phyloP scores from a whole-genome alignment of 2,797 vertebrate species.

The Pangasius djambal region DNA sequence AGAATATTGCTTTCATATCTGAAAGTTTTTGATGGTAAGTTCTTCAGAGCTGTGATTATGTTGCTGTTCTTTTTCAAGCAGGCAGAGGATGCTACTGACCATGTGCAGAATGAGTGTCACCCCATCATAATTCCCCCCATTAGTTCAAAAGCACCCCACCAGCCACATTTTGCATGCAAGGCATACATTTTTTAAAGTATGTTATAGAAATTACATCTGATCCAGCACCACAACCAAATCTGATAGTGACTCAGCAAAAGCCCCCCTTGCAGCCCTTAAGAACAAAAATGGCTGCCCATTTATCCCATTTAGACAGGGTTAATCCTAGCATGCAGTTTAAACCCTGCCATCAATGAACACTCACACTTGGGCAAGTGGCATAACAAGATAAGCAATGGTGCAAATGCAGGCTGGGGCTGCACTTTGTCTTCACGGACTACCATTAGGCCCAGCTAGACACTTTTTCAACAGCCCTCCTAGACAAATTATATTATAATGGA shows the following conservation, averaged over 20 bases:
- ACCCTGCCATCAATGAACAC: slow-evolving; percentile 50
- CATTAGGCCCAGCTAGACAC: slow-evolving; percentile 61
- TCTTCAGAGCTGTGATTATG: background rate
- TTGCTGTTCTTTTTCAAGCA: background rate
- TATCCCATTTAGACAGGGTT: slow-evolving; percentile 56
- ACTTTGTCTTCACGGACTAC: slow-evolving; percentile 71
- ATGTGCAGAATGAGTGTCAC: background rate
- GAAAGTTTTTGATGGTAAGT: background rate
- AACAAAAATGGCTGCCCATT: slow-evolving; percentile 37
- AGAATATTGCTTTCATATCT: background rate
- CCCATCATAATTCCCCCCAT: no score
- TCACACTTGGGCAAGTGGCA: slow-evolving; percentile 41
- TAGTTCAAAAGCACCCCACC: no score
- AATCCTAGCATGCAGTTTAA: slow-evolving; percentile 59
- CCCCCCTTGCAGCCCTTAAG: background rate
- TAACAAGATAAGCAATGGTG: slow-evolving; percentile 63
- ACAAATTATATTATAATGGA: slow-evolving; percentile 66
- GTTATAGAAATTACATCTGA: background rate
- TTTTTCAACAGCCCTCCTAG: slow-evolving; percentile 60
- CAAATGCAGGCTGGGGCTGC: slow-evolving; percentile 62
- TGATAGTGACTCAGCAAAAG: background rate
- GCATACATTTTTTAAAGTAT: background rate
- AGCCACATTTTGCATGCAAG: background rate
- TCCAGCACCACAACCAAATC: background rate
- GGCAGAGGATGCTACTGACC: background rate